These are phyloP conservation scores for Malurus splendens DNA, from an alignment of 2,797 vertebrate genomes.

Conservation along the genomic window DNA sequence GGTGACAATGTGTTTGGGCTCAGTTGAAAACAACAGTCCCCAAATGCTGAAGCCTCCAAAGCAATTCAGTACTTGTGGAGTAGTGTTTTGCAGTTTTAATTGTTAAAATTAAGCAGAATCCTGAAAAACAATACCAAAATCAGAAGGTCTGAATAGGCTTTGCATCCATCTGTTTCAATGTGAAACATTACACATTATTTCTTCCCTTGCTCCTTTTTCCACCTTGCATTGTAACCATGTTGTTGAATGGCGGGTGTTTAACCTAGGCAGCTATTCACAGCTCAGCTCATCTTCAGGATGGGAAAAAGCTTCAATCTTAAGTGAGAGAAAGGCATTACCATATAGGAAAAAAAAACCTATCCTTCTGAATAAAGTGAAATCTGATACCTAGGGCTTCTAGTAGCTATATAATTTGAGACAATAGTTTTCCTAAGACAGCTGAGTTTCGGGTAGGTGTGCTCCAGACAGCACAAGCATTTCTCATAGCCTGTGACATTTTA, in stretches of 20 bases:
- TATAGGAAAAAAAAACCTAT: background rate
- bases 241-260: background rate
- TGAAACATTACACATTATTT: background rate
- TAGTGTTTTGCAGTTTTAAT: background rate
- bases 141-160: background rate
- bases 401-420: background rate
- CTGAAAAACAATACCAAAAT: background rate
- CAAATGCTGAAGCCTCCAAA: background rate
- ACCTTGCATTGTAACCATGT: background rate
- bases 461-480: background rate
- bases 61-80: background rate
- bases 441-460: background rate
- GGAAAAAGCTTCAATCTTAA: background rate
- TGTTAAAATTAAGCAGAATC: background rate
- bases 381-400: background rate
- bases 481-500: accelerated
- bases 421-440: background rate
- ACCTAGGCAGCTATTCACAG: background rate
- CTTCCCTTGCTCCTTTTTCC: background rate
- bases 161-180: background rate
- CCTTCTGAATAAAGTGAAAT: background rate
- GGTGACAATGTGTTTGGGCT: background rate
- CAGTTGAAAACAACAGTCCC: background rate
- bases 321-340: background rate
- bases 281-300: background rate